A percentile compares a stretch with the other conserved stretches of the same genome.
phyloP scores from a whole-genome alignment of 2,888 invertebrate species.

The Scaptomyza polygonia region DNA sequence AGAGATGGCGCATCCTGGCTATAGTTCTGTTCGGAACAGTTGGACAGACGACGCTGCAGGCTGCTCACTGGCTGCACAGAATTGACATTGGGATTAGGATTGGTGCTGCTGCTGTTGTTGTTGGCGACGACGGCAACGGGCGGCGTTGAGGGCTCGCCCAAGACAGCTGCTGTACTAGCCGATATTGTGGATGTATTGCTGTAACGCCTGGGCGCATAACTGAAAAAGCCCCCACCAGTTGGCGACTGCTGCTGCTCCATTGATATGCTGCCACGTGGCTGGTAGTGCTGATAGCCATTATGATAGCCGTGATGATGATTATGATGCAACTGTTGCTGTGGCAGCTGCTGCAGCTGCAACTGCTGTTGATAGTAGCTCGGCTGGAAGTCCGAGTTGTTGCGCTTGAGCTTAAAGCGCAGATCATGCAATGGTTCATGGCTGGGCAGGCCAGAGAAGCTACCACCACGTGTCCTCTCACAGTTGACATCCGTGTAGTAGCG shows the following conservation, averaged over 20 bases:
- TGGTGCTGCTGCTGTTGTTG: constrained; percentile 28
- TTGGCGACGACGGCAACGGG: constrained; percentile 45
- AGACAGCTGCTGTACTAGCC: constrained; percentile 67
- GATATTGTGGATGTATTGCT: constrained; percentile 87
- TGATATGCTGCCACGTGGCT: constrained; percentile 74
- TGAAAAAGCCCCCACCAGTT: constrained; percentile 75
- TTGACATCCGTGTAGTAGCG: constrained; percentile 85
- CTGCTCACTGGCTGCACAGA: constrained; percentile 45
- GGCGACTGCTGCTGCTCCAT: constrained; percentile 52
- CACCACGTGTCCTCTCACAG: constrained; percentile 83
- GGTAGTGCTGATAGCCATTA: constrained; percentile 61
- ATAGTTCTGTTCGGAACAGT: constrained; percentile 83
- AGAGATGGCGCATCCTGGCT: constrained; percentile 50
- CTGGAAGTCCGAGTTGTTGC: constrained; percentile 83
- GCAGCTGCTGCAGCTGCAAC: constrained; percentile 62
- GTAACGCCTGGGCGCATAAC: constrained; percentile 86
- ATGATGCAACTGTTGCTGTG: constrained; percentile 49
- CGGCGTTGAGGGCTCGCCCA: constrained; percentile 49
- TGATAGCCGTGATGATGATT: constrained; percentile 47
- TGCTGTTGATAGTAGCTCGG: constrained; percentile 81
- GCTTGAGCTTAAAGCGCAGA: constrained; percentile 81
- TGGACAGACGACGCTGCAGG: constrained; percentile 81
- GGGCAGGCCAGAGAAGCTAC: constrained; percentile 84
- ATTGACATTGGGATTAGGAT: constrained; percentile 28
- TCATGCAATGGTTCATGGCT: constrained; percentile 81